These are phyloP conservation scores for Nomada goodeniana DNA, from an alignment of 2,888 invertebrate genomes.

Conservation along the genomic window DNA sequence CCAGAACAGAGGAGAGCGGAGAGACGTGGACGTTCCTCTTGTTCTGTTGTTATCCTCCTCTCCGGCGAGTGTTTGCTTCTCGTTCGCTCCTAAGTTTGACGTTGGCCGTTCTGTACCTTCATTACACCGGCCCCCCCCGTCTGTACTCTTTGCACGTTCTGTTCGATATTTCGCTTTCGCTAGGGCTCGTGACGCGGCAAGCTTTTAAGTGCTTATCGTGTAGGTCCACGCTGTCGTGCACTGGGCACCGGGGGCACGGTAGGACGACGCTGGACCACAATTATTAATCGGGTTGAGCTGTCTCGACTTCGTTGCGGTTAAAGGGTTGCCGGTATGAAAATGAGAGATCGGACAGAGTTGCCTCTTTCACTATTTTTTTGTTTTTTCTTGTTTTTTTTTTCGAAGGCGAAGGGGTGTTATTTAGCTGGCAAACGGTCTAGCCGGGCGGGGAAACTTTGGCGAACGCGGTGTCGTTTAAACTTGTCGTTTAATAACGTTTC, in stretches of 20 bases:
- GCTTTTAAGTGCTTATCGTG: conserved; percentile 42
- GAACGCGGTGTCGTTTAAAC: neutral
- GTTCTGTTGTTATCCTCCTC: conserved; percentile 45
- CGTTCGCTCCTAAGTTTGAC: conserved; percentile 21
- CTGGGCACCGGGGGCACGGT: neutral
- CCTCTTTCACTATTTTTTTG: neutral
- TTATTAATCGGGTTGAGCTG: conserved; percentile 44
- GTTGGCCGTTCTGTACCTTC: conserved; percentile 60
- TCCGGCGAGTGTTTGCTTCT: conserved; percentile 12
- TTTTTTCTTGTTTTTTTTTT: neutral
- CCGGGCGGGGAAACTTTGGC: conserved; percentile 2
- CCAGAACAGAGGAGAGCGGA: conserved; percentile 59
- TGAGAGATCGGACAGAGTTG: neutral
- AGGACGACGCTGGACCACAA: conserved; percentile 7
- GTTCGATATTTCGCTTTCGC: conserved; percentile 38
- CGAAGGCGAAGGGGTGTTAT: neutral
- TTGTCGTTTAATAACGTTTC: conserved; percentile 18
- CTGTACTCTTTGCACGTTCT: conserved; percentile 20
- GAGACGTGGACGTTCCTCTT: conserved; percentile 62
- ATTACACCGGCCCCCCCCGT: conserved; percentile 48
- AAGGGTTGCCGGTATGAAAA: conserved; percentile 12
- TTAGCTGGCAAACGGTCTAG: conserved; percentile 6
- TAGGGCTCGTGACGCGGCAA: conserved; percentile 38
- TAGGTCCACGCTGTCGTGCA: conserved; percentile 20
- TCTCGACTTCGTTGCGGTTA: neutral